These are phyloP conservation scores for Aporophyla nigra DNA, from an alignment of 2,888 invertebrate species.

Conservation along the genomic window DNA sequence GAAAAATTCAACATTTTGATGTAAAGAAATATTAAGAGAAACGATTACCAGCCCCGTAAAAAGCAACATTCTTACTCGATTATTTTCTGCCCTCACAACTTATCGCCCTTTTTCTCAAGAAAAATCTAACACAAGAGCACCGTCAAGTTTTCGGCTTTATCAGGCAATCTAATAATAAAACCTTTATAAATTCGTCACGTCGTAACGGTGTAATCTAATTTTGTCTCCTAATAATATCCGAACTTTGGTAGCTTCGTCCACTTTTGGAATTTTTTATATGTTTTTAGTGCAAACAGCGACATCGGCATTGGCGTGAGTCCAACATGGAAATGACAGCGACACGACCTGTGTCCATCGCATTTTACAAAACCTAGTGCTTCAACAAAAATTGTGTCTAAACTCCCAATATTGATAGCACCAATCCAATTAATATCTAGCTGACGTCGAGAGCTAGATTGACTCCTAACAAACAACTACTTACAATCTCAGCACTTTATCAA, in stretches of 20 bases:
- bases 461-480: conserved; percentile 29
- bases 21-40: conserved; percentile 17
- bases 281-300: conserved; percentile 45
- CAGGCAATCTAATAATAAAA: conserved; percentile 65
- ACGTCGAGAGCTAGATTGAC: conserved; percentile 20
- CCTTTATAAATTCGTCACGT: conserved; percentile 67
- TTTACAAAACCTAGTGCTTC: conserved; percentile 54
- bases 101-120: conserved; percentile 36
- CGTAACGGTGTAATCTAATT: conserved; percentile 60
- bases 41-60: conserved; percentile 28
- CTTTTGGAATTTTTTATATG: conserved; percentile 47
- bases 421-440: conserved; percentile 23
- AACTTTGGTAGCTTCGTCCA: conserved; percentile 50
- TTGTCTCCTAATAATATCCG: conserved; percentile 56
- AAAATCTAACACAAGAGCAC: conserved; percentile 28
- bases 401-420: background rate
- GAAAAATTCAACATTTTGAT: conserved; percentile 22
- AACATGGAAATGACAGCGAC: conserved; percentile 63
- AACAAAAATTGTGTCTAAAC: conserved; percentile 1
- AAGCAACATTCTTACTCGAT: conserved; percentile 28
- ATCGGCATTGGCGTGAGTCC: conserved; percentile 64
- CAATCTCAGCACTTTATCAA: conserved; percentile 38
- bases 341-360: conserved; percentile 63
- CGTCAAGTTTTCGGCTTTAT: conserved; percentile 59
- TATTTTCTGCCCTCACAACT: conserved; percentile 40